Evolutionary conservation across 2,113 vertebrate genomes (phyloP).

Genomic region (Saguinus midas): DNA sequence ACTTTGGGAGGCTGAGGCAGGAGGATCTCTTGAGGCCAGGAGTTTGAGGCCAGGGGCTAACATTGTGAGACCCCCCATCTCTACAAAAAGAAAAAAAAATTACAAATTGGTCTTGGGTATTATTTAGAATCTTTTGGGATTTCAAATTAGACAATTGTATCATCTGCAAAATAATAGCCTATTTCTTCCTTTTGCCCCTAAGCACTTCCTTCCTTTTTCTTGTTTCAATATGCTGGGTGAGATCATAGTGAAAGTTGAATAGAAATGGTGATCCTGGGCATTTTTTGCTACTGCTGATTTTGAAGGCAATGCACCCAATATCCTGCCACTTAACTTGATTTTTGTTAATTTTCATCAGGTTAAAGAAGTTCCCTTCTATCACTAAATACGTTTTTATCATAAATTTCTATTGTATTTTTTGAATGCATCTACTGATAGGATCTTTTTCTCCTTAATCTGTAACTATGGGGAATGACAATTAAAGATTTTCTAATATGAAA

Average conservation of each 20-base stretch:
- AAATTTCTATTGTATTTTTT: not conserved
- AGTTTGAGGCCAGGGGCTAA: too few species aligned
- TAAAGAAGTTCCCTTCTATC: not conserved
- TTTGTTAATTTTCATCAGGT: not conserved
- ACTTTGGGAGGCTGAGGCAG: too few species aligned
- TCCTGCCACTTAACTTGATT: not conserved
- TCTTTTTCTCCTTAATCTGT: not conserved
- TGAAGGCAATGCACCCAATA: not conserved
- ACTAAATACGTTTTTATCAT: not conserved
- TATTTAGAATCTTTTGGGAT: not conserved
- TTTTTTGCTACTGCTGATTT: not conserved
- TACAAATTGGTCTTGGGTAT: not conserved
- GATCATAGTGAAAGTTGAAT: not conserved
- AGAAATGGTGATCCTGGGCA: not conserved
- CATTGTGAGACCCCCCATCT: too few species aligned
- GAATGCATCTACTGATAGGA: not conserved
- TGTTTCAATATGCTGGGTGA: not conserved
- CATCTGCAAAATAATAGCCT: not conserved
- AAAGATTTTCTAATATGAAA: not conserved
- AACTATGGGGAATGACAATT: not conserved
- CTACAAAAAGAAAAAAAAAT: too few species aligned
- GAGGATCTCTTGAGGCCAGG: too few species aligned
- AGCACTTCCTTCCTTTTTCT: not conserved
- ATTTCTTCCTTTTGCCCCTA: not conserved
- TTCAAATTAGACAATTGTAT: not conserved